phyloP scores from a whole-genome alignment of 2,113 vertebrate genomes.

The Pyrgilauda ruficollis region DNA sequence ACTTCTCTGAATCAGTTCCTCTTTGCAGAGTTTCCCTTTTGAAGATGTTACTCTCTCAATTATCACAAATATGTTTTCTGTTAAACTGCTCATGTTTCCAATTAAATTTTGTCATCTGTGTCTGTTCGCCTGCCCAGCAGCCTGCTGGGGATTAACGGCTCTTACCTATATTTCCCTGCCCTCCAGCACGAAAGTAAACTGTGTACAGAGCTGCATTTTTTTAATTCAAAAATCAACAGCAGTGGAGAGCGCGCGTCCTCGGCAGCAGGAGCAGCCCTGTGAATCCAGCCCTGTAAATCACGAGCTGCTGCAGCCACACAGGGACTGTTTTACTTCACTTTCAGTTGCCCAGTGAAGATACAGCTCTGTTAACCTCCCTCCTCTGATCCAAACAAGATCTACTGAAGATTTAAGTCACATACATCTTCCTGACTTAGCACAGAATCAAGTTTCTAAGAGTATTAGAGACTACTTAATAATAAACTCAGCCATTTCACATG shows the following conservation, averaged over 20 bases:
- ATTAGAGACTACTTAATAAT: conserved; percentile 26
- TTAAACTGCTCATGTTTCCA: conserved; percentile 81
- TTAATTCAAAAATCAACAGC: conserved; percentile 84
- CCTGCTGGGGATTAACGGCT: conserved; percentile 81
- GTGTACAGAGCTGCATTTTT: conserved; percentile 72
- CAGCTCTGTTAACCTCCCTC: conserved; percentile 46
- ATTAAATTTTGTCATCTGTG: conserved; percentile 80
- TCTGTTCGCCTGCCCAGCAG: conserved; percentile 76
- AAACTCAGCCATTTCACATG: not conserved
- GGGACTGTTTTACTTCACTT: conserved; percentile 63
- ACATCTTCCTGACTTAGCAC: conserved; percentile 65
- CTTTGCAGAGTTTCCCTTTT: conserved; percentile 62
- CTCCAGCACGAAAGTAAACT: conserved; percentile 72
- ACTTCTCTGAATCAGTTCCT: conserved; percentile 58
- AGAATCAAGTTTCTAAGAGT: conserved; percentile 44
- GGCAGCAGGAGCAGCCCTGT: conserved; percentile 64
- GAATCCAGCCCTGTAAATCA: conserved; percentile 61
- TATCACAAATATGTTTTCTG: conserved; percentile 76
- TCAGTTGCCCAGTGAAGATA: conserved; percentile 66
- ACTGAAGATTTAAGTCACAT: conserved; percentile 67
- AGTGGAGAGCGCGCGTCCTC: conserved; percentile 36
- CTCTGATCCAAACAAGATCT: conserved; percentile 77
- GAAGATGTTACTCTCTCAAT: conserved; percentile 71
- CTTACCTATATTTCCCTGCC: conserved; percentile 76
- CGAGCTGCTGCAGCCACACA: conserved; percentile 38